phyloP scores from a whole-genome alignment of 2,797 vertebrate genomes.

The Neosilurus mollespiculum region DNA sequence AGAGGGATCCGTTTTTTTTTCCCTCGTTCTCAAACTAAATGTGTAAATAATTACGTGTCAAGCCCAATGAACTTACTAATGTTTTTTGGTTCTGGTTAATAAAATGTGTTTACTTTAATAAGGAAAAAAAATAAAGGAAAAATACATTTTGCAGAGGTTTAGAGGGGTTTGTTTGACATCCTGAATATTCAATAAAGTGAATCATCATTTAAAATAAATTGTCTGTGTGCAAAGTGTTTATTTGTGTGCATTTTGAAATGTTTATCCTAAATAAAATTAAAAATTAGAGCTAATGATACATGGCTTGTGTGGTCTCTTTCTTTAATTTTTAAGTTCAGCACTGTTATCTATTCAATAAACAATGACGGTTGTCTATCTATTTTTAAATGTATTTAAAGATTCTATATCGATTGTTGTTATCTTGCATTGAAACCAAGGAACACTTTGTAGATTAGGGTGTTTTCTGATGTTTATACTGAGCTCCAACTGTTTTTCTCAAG shows the following conservation, averaged over 20 bases:
- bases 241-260: conserved; percentile 48
- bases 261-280: conserved; percentile 63
- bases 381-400: not conserved
- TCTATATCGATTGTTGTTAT: not conserved
- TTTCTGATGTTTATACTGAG: not conserved
- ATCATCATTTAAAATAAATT: conserved; percentile 56
- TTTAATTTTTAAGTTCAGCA: not conserved
- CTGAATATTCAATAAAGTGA: conserved; percentile 67
- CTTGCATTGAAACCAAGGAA: not conserved
- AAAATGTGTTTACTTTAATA: conserved; percentile 45
- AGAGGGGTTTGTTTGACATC: conserved; percentile 46
- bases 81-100: conserved; percentile 44
- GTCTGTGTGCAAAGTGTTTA: conserved; percentile 66
- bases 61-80: conserved; percentile 39
- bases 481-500: not conserved
- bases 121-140: not conserved
- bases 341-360: not conserved
- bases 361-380: not conserved
- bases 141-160: conserved; percentile 45
- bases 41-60: conserved; percentile 48
- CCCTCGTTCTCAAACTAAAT: conserved; percentile 21
- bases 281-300: conserved; percentile 43
- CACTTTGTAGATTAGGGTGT: not conserved
- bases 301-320: conserved; percentile 2
- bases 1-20: conserved; percentile 12